Evolutionary conservation across 2,113 vertebrate genomes (phyloP).

Genomic region (Rhipidura dahli): DNA sequence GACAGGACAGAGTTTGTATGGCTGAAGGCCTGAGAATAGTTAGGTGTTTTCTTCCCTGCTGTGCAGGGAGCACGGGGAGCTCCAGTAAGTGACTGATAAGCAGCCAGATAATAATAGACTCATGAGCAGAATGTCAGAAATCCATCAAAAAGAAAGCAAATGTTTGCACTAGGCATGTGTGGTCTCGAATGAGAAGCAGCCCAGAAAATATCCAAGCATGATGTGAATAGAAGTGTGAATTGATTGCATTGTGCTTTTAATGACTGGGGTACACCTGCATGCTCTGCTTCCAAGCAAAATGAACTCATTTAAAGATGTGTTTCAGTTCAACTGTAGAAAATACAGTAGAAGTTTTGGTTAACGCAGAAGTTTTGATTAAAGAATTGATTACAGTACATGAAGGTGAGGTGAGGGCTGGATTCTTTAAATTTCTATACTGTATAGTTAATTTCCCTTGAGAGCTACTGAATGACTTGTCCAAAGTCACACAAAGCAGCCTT

Average conservation of each 20-base stretch:
- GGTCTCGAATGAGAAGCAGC: not conserved
- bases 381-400: not conserved
- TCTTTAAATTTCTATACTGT: not conserved
- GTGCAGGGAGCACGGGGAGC: not conserved
- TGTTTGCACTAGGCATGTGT: not conserved
- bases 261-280: not conserved
- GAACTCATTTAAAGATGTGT: not conserved
- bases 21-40: not conserved
- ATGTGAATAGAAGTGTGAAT: not conserved
- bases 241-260: not conserved
- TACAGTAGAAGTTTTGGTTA: not conserved
- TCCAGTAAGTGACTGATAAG: not conserved
- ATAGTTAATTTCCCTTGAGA: not conserved
- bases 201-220: not conserved
- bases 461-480: not conserved
- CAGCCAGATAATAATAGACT: not conserved
- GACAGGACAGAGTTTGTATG: not conserved
- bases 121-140: not conserved
- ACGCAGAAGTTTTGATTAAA: not conserved
- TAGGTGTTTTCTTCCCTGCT: not conserved
- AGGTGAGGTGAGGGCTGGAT: not conserved
- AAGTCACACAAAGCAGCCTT: not conserved
- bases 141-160: not conserved
- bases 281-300: not conserved
- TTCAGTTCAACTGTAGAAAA: not conserved